These are phyloP conservation scores for Syrrhaptes paradoxus DNA, from an alignment of 2,113 vertebrate species.

Conservation along the genomic window DNA sequence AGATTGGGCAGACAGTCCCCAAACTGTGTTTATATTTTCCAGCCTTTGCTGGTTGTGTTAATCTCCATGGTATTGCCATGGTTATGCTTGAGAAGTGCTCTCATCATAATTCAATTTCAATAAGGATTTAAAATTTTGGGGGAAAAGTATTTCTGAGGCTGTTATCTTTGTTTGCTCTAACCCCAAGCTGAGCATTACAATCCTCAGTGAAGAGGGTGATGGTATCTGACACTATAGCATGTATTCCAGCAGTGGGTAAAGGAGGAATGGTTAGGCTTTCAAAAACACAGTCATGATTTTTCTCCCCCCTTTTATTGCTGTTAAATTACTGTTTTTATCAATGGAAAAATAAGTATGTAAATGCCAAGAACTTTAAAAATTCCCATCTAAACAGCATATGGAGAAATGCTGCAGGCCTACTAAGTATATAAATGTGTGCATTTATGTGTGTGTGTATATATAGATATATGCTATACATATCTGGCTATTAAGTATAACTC, in stretches of 20 bases:
- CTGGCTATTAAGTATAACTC: neutral
- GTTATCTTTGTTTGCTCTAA: conserved; percentile 2
- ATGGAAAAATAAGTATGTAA: neutral
- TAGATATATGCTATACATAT: neutral
- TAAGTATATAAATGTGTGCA: neutral
- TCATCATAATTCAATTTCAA: conserved; percentile 6
- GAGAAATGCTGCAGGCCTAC: neutral
- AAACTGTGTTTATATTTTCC: neutral
- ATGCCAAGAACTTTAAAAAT: neutral
- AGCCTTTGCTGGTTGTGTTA: neutral
- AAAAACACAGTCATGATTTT: neutral
- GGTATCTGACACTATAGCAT: neutral
- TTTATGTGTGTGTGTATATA: neutral
- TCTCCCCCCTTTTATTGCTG: neutral
- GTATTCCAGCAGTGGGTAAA: neutral
- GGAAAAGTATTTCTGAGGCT: neutral
- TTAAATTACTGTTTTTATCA: neutral
- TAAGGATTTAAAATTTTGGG: neutral
- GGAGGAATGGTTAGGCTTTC: neutral
- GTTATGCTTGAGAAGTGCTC: conserved; percentile 9
- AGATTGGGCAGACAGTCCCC: neutral
- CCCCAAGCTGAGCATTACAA: neutral
- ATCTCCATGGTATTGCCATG: conserved; percentile 34
- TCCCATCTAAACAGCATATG: neutral
- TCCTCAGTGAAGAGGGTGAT: neutral